Percentiles rank a stretch among this genome's conserved stretches.
Conservation (phyloP, 2,888 invertebrate genomes). For the Drosophila borealis region DNA sequence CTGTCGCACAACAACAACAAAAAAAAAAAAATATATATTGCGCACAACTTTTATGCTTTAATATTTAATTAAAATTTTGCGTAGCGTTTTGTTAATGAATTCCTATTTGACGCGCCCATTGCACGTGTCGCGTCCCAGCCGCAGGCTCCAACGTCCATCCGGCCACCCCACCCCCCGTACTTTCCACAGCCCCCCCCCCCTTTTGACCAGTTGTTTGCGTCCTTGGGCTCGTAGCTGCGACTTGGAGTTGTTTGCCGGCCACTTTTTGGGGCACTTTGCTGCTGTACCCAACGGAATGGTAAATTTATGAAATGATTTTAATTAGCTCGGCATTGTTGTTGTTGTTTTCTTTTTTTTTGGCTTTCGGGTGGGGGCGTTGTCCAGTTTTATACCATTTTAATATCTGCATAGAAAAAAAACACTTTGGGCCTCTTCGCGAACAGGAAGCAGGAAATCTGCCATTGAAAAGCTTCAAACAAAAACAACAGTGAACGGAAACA, state of each 20-base stretch:
- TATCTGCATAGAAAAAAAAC: constrained; percentile 48
- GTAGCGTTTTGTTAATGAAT: constrained; percentile 79
- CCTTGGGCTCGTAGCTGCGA: constrained; percentile 39
- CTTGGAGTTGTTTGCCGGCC: constrained; percentile 50
- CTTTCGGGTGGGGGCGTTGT: constrained; percentile 23
- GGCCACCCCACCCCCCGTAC: constrained; percentile 9
- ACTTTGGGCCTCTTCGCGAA: constrained; percentile 29
- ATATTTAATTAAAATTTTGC: constrained; percentile 80
- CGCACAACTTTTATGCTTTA: constrained; percentile 73
- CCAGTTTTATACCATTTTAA: constrained; percentile 61
- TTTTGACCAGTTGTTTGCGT: constrained; percentile 20
- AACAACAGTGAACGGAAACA: constrained; percentile 46
- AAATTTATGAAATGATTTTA: constrained; percentile 78
- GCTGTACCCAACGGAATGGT: constrained; percentile 60
- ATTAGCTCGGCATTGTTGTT: constrained; percentile 59
- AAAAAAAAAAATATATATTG: constrained; percentile 47
- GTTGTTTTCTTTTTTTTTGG: constrained; percentile 26
- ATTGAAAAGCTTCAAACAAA: constrained; percentile 71
- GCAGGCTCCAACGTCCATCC: constrained; percentile 43
- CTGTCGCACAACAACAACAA: constrained; percentile 49
- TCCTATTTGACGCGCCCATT: constrained; percentile 72
- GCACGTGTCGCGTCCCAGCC: constrained; percentile 68
- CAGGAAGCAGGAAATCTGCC: constrained; percentile 70
- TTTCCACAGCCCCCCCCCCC: not conserved
- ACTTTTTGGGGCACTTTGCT: constrained; percentile 48